Conservation (phyloP, 2,888 invertebrate genomes). For the Lymantria monacha region DNA sequence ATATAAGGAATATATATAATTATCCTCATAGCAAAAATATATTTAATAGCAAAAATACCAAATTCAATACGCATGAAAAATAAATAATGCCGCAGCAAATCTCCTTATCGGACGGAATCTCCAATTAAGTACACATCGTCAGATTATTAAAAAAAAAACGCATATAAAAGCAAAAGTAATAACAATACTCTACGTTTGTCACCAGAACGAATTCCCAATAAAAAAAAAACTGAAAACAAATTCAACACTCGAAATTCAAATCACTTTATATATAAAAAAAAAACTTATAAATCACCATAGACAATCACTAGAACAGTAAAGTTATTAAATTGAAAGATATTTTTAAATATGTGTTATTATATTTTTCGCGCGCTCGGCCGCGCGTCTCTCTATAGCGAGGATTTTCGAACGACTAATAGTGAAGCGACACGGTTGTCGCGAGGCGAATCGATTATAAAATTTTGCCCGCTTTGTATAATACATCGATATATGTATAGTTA, state of each 20-base stretch:
- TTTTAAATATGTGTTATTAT: slow-evolving; percentile 15
- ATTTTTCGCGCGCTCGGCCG: slow-evolving; percentile 37
- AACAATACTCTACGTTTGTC: slow-evolving; percentile 36
- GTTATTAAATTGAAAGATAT: neutral
- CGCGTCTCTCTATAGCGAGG: slow-evolving; percentile 55
- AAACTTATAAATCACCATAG: slow-evolving; percentile 1
- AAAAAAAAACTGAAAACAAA: slow-evolving; percentile 29
- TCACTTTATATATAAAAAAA: neutral
- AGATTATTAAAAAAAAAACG: neutral
- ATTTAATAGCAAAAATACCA: neutral
- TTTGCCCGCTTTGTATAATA: neutral
- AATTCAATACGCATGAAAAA: neutral
- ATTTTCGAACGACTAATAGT: slow-evolving; percentile 60
- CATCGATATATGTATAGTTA: neutral
- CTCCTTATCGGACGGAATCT: slow-evolving; percentile 4
- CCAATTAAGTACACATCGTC: slow-evolving; percentile 8
- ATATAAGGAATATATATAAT: too few relatives aligned
- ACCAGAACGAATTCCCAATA: slow-evolving; percentile 52
- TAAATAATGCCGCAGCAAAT: neutral
- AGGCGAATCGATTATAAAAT: slow-evolving; percentile 1
- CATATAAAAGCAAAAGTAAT: slow-evolving; percentile 6
- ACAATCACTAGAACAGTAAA: slow-evolving; percentile 8
- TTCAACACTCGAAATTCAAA: slow-evolving; percentile 1
- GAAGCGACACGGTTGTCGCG: slow-evolving; percentile 42
- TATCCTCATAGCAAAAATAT: neutral